These are phyloP conservation scores for Tetragnatha versicolor DNA, from an alignment of 1,140 invertebrate genomes.

Conservation along the genomic window DNA sequence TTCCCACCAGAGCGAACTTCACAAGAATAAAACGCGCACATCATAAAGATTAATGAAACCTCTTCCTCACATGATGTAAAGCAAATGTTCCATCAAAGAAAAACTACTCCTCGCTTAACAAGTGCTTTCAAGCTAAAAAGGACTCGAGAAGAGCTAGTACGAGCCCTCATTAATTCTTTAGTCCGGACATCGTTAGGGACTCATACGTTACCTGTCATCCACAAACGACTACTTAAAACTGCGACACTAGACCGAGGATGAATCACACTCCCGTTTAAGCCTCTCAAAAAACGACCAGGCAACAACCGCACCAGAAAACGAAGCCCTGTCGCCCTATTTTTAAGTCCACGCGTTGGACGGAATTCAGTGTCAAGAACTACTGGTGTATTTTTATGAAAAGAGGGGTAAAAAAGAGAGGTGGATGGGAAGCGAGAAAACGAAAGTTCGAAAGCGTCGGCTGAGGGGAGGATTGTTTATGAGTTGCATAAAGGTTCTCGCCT, in stretches of 20 bases:
- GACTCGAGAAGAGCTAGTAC: no score
- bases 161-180: no score
- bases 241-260: background rate
- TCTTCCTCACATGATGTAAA: no score
- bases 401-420: background rate
- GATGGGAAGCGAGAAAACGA: background rate
- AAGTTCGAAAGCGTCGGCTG: conserved; percentile 11
- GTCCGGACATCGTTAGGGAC: no score
- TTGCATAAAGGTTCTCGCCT: background rate
- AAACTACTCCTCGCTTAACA: no score
- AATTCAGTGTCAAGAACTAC: conserved; percentile 32
- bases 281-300: background rate
- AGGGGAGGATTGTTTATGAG: conserved; percentile 12
- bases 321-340: conserved; percentile 1
- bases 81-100: no score
- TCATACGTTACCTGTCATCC: background rate
- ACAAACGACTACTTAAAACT: background rate
- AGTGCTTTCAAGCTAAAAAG: no score
- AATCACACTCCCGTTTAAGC: conserved; percentile 1
- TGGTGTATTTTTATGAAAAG: background rate
- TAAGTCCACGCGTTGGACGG: background rate
- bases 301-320: conserved; percentile 1
- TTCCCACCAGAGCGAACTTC: no score
- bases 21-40: no score
- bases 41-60: no score